Conservation (phyloP, 2,888 invertebrate species). For the Tetanocera ferruginea region DNA sequence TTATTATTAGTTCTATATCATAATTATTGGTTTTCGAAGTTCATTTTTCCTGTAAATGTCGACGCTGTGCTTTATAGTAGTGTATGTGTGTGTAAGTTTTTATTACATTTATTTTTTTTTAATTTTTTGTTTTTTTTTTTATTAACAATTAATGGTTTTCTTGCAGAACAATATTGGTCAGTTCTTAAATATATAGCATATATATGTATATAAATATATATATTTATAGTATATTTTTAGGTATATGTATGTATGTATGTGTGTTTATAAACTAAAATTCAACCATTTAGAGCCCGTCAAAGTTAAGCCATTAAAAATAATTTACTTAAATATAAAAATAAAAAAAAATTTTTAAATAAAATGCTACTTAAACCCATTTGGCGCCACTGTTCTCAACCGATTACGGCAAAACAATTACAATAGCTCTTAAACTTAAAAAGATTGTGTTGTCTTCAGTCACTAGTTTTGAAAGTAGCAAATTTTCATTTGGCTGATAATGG, state of each 20-base stretch:
- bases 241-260: slow-evolving; percentile 10
- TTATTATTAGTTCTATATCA: slow-evolving; percentile 34
- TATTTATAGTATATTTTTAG: neutral
- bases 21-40: slow-evolving; percentile 21
- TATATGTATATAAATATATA: slow-evolving; percentile 13
- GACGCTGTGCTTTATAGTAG: neutral
- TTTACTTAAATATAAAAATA: no score
- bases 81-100: slow-evolving; percentile 39
- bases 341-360: no score
- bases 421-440: no score
- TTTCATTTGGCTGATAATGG: no score
- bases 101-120: slow-evolving; percentile 2
- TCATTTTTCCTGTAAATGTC: slow-evolving; percentile 31
- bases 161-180: slow-evolving; percentile 54
- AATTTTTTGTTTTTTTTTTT: slow-evolving; percentile 6
- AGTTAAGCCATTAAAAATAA: no score
- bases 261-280: neutral
- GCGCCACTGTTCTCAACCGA: no score
- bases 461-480: no score
- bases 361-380: no score
- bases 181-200: slow-evolving; percentile 45
- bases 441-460: no score
- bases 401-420: no score
- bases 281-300: no score
- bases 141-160: neutral